phyloP scores from a whole-genome alignment of 2,888 invertebrate genomes.

The Argynnis bischoffii region DNA sequence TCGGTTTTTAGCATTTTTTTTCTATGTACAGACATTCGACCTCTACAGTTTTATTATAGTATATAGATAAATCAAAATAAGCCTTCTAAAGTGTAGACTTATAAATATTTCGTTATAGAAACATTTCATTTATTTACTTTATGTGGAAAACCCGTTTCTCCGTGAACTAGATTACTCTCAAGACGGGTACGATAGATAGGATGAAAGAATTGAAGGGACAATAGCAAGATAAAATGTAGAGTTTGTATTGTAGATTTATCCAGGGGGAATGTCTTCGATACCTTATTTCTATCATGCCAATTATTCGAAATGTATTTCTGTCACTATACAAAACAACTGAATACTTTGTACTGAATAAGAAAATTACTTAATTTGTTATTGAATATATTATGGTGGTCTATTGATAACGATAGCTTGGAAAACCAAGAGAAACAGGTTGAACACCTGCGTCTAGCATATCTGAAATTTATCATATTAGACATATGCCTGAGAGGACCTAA shows the following conservation, averaged over 20 bases:
- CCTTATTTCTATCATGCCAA: neutral
- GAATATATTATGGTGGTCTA: too few species aligned
- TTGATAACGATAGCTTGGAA: too few species aligned
- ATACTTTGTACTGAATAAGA: neutral
- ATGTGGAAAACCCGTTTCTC: neutral
- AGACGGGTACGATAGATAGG: constrained; percentile 11
- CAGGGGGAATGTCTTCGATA: neutral
- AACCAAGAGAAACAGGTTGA: too few species aligned
- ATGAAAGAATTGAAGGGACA: constrained; percentile 21
- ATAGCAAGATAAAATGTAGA: constrained; percentile 8
- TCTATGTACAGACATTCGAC: too few species aligned
- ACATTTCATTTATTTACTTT: constrained; percentile 10
- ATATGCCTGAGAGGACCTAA: too few species aligned
- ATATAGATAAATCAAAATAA: neutral
- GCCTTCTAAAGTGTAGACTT: neutral
- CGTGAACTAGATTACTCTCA: constrained; percentile 13
- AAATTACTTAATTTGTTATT: neutral
- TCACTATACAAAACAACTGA: too few species aligned
- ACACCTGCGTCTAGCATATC: too few species aligned
- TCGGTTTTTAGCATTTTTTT: too few species aligned
- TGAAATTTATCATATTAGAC: too few species aligned
- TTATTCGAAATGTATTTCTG: too few species aligned
- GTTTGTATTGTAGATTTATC: constrained; percentile 17
- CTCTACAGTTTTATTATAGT: too few species aligned
- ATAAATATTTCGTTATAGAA: neutral